phyloP scores from a whole-genome alignment of 2,113 vertebrate genomes.

The Pleuronectes platessa region DNA sequence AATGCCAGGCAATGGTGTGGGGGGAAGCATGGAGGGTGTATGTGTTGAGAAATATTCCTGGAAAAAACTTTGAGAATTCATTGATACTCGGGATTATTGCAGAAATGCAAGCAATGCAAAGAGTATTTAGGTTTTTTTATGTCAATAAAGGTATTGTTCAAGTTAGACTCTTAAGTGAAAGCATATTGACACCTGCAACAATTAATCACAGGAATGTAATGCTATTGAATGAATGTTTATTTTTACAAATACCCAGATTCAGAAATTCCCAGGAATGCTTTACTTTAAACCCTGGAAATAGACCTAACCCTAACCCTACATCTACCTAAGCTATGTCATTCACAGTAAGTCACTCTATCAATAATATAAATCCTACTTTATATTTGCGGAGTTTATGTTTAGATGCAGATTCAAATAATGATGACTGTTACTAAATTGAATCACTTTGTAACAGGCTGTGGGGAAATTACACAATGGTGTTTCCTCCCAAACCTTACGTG shows the following conservation, averaged over 20 bases:
- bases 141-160: not conserved
- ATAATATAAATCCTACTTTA: not conserved
- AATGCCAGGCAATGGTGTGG: constrained; percentile 13
- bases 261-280: too few relatives aligned
- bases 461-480: constrained; percentile 25
- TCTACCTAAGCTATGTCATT: too few relatives aligned
- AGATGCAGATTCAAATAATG: not conserved
- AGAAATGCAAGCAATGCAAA: not conserved
- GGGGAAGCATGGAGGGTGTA: not conserved
- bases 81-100: not conserved
- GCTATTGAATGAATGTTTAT: too few relatives aligned
- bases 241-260: too few relatives aligned
- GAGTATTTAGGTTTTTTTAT: not conserved
- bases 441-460: not conserved
- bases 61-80: not conserved
- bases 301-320: too few relatives aligned
- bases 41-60: not conserved
- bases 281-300: too few relatives aligned
- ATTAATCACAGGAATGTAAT: too few relatives aligned
- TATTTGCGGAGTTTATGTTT: not conserved
- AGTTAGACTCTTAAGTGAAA: too few relatives aligned
- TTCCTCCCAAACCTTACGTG: constrained; percentile 12
- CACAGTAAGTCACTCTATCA: too few relatives aligned
- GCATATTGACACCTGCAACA: too few relatives aligned
- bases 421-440: not conserved